Percentiles rank a stretch among this genome's conserved stretches.
These are phyloP conservation scores for Glossosoma conforme DNA, from an alignment of 1,140 invertebrate genomes.

Conservation along the genomic window DNA sequence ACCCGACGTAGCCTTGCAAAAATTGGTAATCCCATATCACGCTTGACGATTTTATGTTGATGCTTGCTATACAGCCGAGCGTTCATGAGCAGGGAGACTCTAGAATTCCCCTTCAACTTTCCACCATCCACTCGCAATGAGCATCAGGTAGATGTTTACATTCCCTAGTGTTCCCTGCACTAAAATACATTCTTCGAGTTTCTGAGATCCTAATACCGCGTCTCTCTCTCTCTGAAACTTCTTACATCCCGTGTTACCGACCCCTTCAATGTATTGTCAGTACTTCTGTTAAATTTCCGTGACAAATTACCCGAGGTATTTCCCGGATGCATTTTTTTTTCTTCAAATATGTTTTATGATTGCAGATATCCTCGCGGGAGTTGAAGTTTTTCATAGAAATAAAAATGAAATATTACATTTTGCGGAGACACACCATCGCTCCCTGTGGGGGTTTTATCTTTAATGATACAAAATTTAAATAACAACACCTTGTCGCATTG, in stretches of 20 bases:
- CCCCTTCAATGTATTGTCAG: background rate
- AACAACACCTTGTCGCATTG: no score
- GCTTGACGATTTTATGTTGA: conserved; percentile 25
- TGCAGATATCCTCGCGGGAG: conserved; percentile 20
- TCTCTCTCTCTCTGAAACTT: conserved; percentile 1
- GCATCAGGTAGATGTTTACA: conserved; percentile 9
- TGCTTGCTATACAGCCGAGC: conserved; percentile 2
- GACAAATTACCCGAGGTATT: conserved; percentile 26
- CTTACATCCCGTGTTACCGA: background rate
- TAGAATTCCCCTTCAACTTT: background rate
- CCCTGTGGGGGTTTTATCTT: no score
- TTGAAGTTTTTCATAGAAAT: conserved; percentile 17
- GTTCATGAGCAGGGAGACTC: background rate
- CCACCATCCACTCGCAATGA: conserved; percentile 5
- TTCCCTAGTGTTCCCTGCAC: background rate
- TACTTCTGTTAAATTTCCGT: conserved; percentile 25
- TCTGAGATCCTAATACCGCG: conserved; percentile 15
- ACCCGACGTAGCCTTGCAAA: conserved; percentile 17
- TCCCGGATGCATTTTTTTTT: conserved; percentile 27
- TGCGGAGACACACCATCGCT: no score
- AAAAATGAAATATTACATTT: no score
- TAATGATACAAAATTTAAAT: no score
- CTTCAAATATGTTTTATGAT: conserved; percentile 23
- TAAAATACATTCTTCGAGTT: conserved; percentile 14
- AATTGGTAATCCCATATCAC: conserved; percentile 27